Percentiles rank a stretch among this genome's conserved stretches.
These are phyloP conservation scores for Cactoblastis cactorum DNA, from an alignment of 2,888 invertebrate species.

Conservation along the genomic window DNA sequence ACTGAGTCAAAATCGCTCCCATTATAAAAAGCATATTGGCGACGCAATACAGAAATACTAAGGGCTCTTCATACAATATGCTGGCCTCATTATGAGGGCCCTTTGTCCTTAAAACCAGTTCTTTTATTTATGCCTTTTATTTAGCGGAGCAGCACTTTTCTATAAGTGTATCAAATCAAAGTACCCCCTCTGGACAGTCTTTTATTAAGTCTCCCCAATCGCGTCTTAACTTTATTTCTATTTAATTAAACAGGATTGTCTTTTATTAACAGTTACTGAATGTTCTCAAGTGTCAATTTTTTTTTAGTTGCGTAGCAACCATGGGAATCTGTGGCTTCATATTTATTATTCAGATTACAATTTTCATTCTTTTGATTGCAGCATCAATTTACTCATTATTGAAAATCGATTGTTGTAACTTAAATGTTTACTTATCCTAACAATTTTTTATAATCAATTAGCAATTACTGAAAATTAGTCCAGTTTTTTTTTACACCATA, in stretches of 20 bases:
- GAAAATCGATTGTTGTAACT: no score
- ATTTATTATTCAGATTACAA: not conserved
- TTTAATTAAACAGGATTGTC: slow-evolving; percentile 52
- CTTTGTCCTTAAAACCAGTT: slow-evolving; percentile 78
- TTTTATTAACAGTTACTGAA: slow-evolving; percentile 24
- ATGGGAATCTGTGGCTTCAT: not conserved
- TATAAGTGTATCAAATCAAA: slow-evolving; percentile 76
- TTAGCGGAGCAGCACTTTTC: slow-evolving; percentile 61
- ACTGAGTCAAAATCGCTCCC: slow-evolving; percentile 38
- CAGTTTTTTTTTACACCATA: no score
- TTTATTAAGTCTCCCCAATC: slow-evolving; percentile 59
- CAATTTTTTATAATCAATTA: no score
- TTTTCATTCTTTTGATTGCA: not conserved
- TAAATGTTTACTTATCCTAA: no score
- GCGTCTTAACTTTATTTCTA: slow-evolving; percentile 63
- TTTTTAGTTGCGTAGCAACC: not conserved
- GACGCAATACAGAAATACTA: slow-evolving; percentile 52
- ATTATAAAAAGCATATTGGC: slow-evolving; percentile 70
- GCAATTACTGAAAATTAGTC: no score
- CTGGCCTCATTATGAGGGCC: slow-evolving; percentile 75
- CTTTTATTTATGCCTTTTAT: slow-evolving; percentile 58
- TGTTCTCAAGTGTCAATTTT: slow-evolving; percentile 5
- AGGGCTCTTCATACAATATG: slow-evolving; percentile 73
- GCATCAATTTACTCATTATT: not conserved
- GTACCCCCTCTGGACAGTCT: slow-evolving; percentile 56